Conservation (phyloP, 2,113 vertebrate species). For the Oxygymnocypris stewartii region DNA sequence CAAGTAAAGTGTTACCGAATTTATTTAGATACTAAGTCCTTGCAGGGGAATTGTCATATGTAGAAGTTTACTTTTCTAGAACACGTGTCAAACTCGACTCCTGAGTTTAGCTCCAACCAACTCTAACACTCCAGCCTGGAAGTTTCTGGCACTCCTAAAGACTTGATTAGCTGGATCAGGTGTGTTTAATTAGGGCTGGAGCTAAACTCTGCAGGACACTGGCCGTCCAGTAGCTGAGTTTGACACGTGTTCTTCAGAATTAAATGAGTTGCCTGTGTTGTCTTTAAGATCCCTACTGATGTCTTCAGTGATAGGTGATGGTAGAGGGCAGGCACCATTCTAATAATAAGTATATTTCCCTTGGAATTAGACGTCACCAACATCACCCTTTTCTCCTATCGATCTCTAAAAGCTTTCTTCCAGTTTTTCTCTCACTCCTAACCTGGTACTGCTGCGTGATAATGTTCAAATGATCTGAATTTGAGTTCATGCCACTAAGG, state of each 20-base stretch:
- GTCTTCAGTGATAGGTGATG: background rate
- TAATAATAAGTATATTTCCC: constrained; percentile 3
- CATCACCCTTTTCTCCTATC: background rate
- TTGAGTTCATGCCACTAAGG: background rate
- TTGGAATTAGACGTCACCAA: background rate
- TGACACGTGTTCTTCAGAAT: background rate
- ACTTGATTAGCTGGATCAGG: background rate
- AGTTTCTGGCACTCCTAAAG: background rate
- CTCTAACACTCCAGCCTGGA: background rate
- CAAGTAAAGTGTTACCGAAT: no score
- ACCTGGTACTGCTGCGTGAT: background rate
- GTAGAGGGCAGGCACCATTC: background rate
- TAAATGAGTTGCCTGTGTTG: background rate
- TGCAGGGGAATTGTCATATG: background rate
- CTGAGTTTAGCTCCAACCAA: background rate
- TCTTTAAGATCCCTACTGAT: background rate
- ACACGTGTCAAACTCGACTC: background rate
- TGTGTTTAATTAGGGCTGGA: background rate
- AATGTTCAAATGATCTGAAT: background rate
- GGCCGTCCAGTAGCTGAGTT: no score
- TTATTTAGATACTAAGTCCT: no score
- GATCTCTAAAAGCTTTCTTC: constrained; percentile 1
- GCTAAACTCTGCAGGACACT: background rate
- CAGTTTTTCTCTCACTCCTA: background rate
- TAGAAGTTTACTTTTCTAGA: background rate